Conservation (phyloP, 1,140 invertebrate species). For the Drosophila tristis region DNA sequence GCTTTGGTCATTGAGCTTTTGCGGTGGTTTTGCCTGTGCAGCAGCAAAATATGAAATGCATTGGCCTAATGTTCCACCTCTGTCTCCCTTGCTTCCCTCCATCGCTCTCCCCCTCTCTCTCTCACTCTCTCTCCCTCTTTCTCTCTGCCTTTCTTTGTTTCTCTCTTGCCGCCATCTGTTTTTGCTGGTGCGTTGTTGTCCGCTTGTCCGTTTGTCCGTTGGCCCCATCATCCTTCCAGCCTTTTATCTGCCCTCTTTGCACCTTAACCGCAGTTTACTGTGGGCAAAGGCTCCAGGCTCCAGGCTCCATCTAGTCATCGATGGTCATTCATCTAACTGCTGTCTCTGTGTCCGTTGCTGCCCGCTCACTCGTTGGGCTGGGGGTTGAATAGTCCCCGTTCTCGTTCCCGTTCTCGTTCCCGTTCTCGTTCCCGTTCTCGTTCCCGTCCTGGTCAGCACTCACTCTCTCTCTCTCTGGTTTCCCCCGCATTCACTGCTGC, state of each 20-base stretch:
- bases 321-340: slow-evolving; percentile 74
- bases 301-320: slow-evolving; percentile 56
- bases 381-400: no score
- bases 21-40: slow-evolving; percentile 42
- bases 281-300: slow-evolving; percentile 16
- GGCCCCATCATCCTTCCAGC: neutral
- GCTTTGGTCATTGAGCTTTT: slow-evolving; percentile 47
- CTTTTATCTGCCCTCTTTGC: slow-evolving; percentile 39
- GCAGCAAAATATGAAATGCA: slow-evolving; percentile 51
- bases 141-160: slow-evolving; percentile 3
- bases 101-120: neutral
- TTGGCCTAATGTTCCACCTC: slow-evolving; percentile 35
- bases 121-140: neutral
- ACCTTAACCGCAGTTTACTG: slow-evolving; percentile 67
- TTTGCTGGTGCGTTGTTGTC: slow-evolving; percentile 10
- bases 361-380: no score
- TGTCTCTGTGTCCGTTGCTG: slow-evolving; percentile 3
- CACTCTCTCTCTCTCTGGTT: no score
- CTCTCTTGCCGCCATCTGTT: no score
- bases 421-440: no score
- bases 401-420: no score
- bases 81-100: neutral
- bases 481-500: neutral
- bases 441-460: no score
- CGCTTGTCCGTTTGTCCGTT: neutral